phyloP scores from a whole-genome alignment of 2,113 vertebrate species.

The Pungitius pungitius region DNA sequence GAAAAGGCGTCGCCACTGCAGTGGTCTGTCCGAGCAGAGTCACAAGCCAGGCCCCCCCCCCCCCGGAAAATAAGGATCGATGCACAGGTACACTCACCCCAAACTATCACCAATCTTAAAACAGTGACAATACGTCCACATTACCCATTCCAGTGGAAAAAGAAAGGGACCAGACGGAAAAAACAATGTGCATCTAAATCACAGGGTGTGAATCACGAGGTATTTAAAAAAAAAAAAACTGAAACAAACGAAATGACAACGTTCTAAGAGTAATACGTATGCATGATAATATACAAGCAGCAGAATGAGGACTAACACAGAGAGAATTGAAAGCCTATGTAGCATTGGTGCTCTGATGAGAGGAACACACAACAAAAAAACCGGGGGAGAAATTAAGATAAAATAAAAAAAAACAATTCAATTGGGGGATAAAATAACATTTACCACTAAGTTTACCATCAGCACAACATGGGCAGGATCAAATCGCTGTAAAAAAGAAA shows the following conservation, averaged over 20 bases:
- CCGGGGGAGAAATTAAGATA: constrained; percentile 72
- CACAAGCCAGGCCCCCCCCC: constrained; percentile 86
- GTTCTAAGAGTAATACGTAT: constrained; percentile 80
- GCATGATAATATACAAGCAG: constrained; percentile 95
- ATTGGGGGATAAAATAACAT: constrained; percentile 98
- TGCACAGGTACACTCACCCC: constrained; percentile 73
- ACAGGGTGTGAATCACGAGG: constrained; percentile 84
- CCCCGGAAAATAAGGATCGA: constrained; percentile 77
- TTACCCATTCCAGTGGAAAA: constrained; percentile 94
- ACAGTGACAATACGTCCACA: constrained; percentile 91
- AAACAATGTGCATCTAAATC: constrained; percentile 88
- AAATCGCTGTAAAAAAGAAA: constrained; percentile 99
- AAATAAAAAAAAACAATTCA: constrained; percentile 87
- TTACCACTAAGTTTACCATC: constrained; percentile 99
- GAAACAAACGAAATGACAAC: constrained; percentile 82
- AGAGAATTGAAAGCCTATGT: constrained; percentile 92
- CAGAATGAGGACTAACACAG: constrained; percentile 99
- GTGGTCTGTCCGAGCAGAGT: constrained; percentile 66
- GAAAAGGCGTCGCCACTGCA: constrained; percentile 67
- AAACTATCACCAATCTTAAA: constrained; percentile 81
- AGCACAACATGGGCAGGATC: constrained; percentile 99
- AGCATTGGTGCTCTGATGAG: constrained; percentile 99
- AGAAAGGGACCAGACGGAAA: constrained; percentile 86
- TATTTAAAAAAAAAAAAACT: constrained; percentile 66
- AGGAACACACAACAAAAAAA: constrained; percentile 82